Evolutionary conservation across 2,888 invertebrate species (phyloP), one percentile per base, ranked within the genome.

Genomic region (Dasysyrphus albostriatus): DNA sequence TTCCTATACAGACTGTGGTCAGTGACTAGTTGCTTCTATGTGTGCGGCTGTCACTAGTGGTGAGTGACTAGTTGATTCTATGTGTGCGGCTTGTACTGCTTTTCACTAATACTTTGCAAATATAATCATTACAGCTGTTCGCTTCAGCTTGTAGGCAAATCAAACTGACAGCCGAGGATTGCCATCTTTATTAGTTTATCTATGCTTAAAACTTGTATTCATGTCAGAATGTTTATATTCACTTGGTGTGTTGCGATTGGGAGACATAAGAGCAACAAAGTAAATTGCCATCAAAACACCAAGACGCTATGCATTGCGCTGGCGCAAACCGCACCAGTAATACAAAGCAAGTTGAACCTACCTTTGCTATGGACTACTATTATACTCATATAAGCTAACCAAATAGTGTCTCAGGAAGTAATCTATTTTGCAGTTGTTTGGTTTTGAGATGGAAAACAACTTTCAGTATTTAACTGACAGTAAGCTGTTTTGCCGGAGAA

Each of bases 391-490:
- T 42, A 67, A 78, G 59, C 78, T 56, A 77, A 51, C 59, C 77
- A 67, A 70, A 65, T 42, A 34, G 78, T 67, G 72, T 69, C 74
- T 69, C 74, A 76, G 84, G 84, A 84, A 84, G 76, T 81, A 61
- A 73, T 84, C 76, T 58, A 42, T 80, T 80, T 84, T 39, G 76
- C 59, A 76, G 81, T 73, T 56, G 65, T 81, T 56, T 73, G 44
- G 61, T 61, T 54, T 78, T 47, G 49, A 76, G 54, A 76, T 72
- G 81, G 65, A 81, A 80, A 84, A 69, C 79, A 74, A 69, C 83
- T 79, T 79, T 69, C 73, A 56, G 69, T 69, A 24, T 81, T 81
- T 72, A 54, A 61, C 51, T 70, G 65, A 42, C 32, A 44, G 7
- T n/a, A 39, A 54, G 69, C 19, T 7, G 16, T 12, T 32, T 59